Evolutionary conservation across 2,113 vertebrate genomes (phyloP).

Genomic region (Craseonycteris thonglongyai): DNA sequence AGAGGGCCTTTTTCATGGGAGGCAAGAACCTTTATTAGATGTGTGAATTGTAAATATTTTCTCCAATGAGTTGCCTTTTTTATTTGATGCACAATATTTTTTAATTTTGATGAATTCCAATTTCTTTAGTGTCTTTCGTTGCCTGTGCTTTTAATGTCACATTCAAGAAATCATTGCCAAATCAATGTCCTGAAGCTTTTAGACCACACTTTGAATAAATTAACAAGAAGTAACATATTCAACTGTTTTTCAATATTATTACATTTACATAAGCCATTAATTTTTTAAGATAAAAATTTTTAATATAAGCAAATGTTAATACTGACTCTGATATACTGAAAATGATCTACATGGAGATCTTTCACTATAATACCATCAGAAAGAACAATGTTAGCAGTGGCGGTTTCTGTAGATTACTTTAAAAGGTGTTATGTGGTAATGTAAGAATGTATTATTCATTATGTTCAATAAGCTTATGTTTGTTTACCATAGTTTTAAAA

Average conservation of each 20-base stretch:
- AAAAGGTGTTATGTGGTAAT: background rate
- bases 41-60: background rate
- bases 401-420: background rate
- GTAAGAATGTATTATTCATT: background rate
- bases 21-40: background rate
- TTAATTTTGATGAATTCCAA: background rate
- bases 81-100: background rate
- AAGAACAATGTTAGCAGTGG: background rate
- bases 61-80: background rate
- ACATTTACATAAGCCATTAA: background rate
- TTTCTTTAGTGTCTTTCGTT: background rate
- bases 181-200: background rate
- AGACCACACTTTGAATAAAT: background rate
- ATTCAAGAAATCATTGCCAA: background rate
- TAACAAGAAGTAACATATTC: background rate
- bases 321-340: background rate
- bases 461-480: background rate
- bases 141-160: background rate
- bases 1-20: too few species aligned
- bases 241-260: background rate
- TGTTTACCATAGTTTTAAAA: background rate
- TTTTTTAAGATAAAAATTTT: background rate
- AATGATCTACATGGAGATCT: background rate
- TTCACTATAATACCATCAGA: background rate
- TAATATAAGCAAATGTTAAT: background rate